Evolutionary conservation across 1,140 invertebrate species (phyloP), one percentile per base, ranked within the genome.

Genomic region (Venustaconcha ellipsiformis): DNA sequence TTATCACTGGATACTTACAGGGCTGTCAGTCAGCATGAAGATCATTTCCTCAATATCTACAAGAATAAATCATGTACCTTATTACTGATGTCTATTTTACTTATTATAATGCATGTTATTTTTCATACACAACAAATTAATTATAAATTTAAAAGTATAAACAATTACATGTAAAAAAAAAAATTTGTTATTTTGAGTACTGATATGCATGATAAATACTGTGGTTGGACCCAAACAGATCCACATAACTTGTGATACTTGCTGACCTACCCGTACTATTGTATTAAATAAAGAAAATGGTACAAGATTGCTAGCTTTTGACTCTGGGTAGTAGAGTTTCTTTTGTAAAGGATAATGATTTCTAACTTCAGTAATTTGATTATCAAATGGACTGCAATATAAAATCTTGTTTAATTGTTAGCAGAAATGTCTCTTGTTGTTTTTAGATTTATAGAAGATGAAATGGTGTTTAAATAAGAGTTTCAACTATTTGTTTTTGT

Each of bases 11-110:
- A 65, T 63, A 87, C 88, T 88, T 79, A 90, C 89, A 23, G 89
- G 88, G 15, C 86, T 89, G 66, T 91, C 89, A 14, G 82, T 86
- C 11, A 91, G 83, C 83, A 90, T 89, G 62, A 90, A 89, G 78
- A 98, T 92, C 55, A 99, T 90, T 92, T 99, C 97, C 69, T 89
- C 89, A 69, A 90, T 88, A 83, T 90, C 89, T 90, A 80, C 15
- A 88, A 86, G 30, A 69, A 74, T 78, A 76, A 70, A 74, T 66
- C 26, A 70, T 72, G 14, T 58, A n/a, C n/a, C 4, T 30, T 17
- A 15, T 67, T 65, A 30, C 15, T 8, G 6, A 23, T 23, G 18
- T 8, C 26, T 37, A 37, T 26, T 14, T 48, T 66, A 37, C 20
- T 18, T 58, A 70, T 20, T 66, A 30, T 23, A 26, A 30, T 37